These are phyloP conservation scores for Anniella stebbinsi DNA, from an alignment of 2,797 vertebrate species.

Conservation along the genomic window DNA sequence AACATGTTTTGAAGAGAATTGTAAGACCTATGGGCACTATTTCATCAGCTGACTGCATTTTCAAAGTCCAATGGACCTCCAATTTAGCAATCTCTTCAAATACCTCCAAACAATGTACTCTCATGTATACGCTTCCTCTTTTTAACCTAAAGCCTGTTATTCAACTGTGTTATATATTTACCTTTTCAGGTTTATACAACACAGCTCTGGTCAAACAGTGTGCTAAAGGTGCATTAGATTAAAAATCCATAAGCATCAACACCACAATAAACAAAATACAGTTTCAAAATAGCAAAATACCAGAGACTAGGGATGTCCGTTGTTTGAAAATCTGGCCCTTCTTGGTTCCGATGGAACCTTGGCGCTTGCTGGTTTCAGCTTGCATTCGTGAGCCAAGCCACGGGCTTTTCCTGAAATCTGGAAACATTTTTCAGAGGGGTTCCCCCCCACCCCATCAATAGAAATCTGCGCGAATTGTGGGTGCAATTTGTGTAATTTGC, in stretches of 20 bases:
- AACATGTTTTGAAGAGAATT: not conserved
- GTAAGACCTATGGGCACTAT: not conserved
- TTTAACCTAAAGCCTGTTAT: not conserved
- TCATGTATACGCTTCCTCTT: not conserved
- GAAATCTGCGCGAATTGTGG: too few species aligned
- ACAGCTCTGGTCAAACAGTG: not conserved
- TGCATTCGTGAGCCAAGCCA: too few species aligned
- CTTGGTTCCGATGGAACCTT: too few species aligned
- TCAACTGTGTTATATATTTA: not conserved
- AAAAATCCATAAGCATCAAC: not conserved
- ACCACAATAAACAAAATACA: not conserved
- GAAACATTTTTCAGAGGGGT: too few species aligned
- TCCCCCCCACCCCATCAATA: too few species aligned
- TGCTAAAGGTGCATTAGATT: not conserved
- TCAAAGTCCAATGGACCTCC: not conserved
- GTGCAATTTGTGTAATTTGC: too few species aligned
- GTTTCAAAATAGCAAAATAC: not conserved
- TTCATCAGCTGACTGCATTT: not conserved
- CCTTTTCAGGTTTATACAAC: not conserved
- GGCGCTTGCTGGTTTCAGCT: too few species aligned
- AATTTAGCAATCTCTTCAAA: not conserved
- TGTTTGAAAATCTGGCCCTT: too few species aligned
- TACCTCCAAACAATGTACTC: not conserved
- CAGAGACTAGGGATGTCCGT: not conserved
- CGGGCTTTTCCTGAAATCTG: too few species aligned